Evolutionary conservation across 2,113 vertebrate species (phyloP).

Genomic region (Hypocryptadius cinnamomeus): DNA sequence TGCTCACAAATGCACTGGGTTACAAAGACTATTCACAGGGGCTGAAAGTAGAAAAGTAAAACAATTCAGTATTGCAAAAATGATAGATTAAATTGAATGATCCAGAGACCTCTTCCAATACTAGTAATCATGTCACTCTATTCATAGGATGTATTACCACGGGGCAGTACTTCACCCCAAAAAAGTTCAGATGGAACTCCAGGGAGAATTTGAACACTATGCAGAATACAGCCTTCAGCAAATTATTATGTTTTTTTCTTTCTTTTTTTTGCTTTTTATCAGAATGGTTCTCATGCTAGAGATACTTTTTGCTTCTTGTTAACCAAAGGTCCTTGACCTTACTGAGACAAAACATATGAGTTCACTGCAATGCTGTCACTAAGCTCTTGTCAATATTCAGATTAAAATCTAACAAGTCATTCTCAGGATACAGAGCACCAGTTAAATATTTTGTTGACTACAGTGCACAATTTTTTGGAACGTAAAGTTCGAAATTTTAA

Average conservation of each 20-base stretch:
- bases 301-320: not conserved
- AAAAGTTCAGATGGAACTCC: not conserved
- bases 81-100: not conserved
- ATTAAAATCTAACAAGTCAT: not conserved
- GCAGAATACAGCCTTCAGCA: not conserved
- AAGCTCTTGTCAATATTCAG: not conserved
- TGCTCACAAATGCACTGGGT: not conserved
- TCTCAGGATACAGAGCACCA: not conserved
- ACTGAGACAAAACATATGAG: not conserved
- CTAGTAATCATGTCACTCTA: not conserved
- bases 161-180: not conserved
- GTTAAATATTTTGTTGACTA: not conserved
- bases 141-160: not conserved
- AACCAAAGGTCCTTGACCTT: not conserved
- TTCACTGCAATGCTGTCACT: not conserved
- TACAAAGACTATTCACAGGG: not conserved
- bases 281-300: not conserved
- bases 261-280: not conserved
- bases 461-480: not conserved
- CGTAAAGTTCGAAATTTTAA: too few species aligned
- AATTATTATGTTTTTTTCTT: not conserved
- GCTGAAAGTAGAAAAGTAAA: not conserved
- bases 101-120: not conserved
- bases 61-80: not conserved
- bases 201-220: not conserved